Conservation (phyloP, 2,113 vertebrate genomes). For the Gulo gulo region DNA sequence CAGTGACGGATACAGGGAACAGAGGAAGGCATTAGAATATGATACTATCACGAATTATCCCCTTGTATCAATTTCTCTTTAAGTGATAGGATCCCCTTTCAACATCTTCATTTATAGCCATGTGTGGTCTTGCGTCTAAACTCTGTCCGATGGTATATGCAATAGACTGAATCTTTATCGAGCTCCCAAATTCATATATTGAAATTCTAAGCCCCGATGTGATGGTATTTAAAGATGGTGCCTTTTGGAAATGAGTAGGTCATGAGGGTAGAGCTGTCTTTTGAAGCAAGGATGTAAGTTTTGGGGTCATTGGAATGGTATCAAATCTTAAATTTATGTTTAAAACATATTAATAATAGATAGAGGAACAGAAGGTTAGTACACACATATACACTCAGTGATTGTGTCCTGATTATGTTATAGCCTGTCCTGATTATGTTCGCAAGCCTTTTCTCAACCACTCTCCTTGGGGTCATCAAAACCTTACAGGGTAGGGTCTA, state of each 20-base stretch:
- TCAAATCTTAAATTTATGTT: slow-evolving; percentile 40
- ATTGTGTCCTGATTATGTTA: not conserved
- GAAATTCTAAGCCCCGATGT: not conserved
- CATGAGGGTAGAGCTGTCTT: not conserved
- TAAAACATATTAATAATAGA: slow-evolving; percentile 1
- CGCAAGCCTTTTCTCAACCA: not conserved
- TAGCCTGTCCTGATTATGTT: not conserved
- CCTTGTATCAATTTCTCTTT: not conserved
- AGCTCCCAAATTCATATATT: not conserved
- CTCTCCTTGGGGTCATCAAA: not conserved
- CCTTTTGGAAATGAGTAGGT: not conserved
- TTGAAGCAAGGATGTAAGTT: not conserved
- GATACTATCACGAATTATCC: not conserved
- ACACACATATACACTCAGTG: not conserved
- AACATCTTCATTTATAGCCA: not conserved
- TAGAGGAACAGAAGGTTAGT: not conserved
- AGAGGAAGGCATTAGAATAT: not conserved
- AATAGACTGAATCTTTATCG: not conserved
- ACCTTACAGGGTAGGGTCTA: not conserved
- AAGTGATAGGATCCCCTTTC: not conserved
- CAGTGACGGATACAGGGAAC: not conserved
- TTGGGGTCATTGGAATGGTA: slow-evolving; percentile 18
- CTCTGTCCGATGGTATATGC: not conserved
- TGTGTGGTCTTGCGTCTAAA: not conserved
- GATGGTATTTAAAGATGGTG: not conserved